These are phyloP conservation scores for Callocephalon fimbriatum DNA, from an alignment of 2,113 vertebrate genomes.

Conservation along the genomic window DNA sequence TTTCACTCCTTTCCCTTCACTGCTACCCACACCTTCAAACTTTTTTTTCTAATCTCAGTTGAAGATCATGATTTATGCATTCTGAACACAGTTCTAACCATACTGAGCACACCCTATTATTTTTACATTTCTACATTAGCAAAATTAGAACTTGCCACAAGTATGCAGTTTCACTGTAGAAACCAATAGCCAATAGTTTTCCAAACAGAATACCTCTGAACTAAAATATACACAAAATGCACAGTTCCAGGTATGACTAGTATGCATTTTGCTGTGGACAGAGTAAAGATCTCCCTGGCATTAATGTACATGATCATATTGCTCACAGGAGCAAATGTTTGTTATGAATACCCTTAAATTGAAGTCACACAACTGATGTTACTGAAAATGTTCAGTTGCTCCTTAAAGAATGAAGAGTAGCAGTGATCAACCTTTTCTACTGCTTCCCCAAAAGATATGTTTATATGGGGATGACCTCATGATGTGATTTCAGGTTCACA, in stretches of 20 bases:
- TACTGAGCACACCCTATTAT: not conserved
- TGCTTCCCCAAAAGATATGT: not conserved
- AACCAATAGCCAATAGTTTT: not conserved
- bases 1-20: not conserved
- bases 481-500: not conserved
- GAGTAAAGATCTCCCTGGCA: not conserved
- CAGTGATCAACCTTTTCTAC: not conserved
- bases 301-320: not conserved
- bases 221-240: not conserved
- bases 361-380: not conserved
- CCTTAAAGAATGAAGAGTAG: not conserved
- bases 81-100: not conserved
- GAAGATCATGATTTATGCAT: not conserved
- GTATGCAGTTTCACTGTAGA: not conserved
- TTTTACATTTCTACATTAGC: not conserved
- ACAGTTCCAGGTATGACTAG: not conserved
- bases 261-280: not conserved
- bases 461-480: not conserved
- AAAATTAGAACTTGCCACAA: not conserved
- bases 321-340: slow-evolving; percentile 3
- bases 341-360: not conserved
- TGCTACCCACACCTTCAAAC: not conserved
- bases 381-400: not conserved
- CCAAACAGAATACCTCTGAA: slow-evolving; percentile 10
- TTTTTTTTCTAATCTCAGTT: not conserved